Percentiles rank a stretch among this genome's conserved stretches.
Conservation (phyloP, 2,797 vertebrate genomes). For the Ptychobarbus kaznakovi region DNA sequence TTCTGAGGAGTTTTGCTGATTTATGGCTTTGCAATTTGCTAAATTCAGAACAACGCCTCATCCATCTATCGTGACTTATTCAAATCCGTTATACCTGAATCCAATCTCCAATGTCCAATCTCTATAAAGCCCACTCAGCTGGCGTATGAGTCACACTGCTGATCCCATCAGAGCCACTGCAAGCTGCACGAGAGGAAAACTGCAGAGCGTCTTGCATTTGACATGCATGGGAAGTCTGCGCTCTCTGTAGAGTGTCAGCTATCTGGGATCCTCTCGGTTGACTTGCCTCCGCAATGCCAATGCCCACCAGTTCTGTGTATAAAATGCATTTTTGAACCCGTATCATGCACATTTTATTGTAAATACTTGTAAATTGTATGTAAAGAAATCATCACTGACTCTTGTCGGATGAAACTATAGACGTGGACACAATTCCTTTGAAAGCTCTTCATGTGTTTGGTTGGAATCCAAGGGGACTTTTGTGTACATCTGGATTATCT, state of each 20-base stretch:
- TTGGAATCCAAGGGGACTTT: slow-evolving; percentile 9
- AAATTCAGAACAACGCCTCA: slow-evolving; percentile 9
- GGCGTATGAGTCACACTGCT: slow-evolving; percentile 42
- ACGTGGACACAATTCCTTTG: neutral
- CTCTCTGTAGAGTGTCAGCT: slow-evolving; percentile 20
- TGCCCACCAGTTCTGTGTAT: slow-evolving; percentile 29
- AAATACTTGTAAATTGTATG: slow-evolving; percentile 64
- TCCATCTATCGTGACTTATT: slow-evolving; percentile 28
- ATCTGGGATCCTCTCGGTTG: neutral
- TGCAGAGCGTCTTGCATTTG: slow-evolving; percentile 36
- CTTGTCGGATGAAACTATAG: neutral
- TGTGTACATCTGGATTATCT: slow-evolving; percentile 19
- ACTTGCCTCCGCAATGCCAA: neutral
- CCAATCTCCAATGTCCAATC: neutral
- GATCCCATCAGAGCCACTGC: slow-evolving; percentile 17
- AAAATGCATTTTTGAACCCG: neutral
- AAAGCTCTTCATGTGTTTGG: neutral
- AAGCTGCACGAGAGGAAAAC: slow-evolving; percentile 37
- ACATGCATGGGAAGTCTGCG: slow-evolving; percentile 18
- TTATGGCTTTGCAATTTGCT: slow-evolving; percentile 19
- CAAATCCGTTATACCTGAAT: slow-evolving; percentile 1
- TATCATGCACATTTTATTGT: slow-evolving; percentile 59
- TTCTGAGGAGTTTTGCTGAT: slow-evolving; percentile 34
- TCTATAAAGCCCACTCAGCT: slow-evolving; percentile 43
- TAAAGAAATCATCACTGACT: slow-evolving; percentile 15